A percentile compares a stretch with the other conserved stretches of the same genome.
phyloP scores from a whole-genome alignment of 2,888 invertebrate genomes.

The Eutolmus rufibarbis region DNA sequence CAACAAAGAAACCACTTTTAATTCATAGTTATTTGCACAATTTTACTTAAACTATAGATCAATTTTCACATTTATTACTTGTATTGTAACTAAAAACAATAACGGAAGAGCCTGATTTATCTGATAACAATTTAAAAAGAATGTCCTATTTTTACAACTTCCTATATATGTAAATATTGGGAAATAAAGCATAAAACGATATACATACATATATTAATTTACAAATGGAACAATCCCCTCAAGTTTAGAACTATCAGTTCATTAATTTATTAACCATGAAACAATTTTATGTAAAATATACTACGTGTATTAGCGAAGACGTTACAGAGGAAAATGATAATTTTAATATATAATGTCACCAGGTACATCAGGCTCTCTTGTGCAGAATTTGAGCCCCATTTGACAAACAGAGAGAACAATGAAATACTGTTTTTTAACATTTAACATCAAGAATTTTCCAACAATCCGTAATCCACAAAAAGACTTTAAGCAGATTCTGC shows the following conservation, averaged over 20 bases:
- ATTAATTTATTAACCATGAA: not conserved
- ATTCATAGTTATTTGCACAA: conserved; percentile 19
- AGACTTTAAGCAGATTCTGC: not conserved
- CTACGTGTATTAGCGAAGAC: not conserved
- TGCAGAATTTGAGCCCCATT: conserved; percentile 16
- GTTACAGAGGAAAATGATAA: not conserved
- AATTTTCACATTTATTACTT: not conserved
- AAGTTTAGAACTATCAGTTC: not conserved
- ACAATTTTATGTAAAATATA: not conserved
- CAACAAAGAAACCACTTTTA: conserved; percentile 30
- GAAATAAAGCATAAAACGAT: not conserved
- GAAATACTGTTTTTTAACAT: conserved; percentile 35
- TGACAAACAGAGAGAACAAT: conserved; percentile 31
- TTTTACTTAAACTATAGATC: not conserved
- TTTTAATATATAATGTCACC: not conserved
- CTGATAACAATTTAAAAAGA: not conserved
- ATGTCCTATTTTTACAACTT: not conserved
- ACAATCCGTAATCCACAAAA: not conserved
- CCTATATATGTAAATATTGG: not conserved
- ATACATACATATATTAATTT: not conserved
- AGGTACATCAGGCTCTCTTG: conserved; percentile 25
- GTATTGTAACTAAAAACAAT: not conserved
- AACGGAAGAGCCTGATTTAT: conserved; percentile 19
- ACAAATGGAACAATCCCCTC: not conserved
- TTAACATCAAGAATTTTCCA: conserved; percentile 42